Evolutionary conservation across 2,797 vertebrate species (phyloP).

Genomic region (Crax fasciolata): DNA sequence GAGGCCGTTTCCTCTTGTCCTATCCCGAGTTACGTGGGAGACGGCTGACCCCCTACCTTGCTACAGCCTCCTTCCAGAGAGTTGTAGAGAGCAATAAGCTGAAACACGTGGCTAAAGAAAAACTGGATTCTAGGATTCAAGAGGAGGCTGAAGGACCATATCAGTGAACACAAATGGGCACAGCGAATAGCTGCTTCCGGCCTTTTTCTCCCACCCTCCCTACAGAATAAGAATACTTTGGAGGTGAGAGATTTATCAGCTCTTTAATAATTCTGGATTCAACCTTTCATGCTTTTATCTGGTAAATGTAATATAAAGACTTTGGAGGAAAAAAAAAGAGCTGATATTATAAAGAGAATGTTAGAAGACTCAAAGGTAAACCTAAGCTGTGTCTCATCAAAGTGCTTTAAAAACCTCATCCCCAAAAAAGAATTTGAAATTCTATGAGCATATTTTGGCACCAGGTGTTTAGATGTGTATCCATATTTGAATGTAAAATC

Average conservation of each 20-base stretch:
- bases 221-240: accelerated
- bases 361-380: conserved; percentile 29
- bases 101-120: neutral
- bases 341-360: conserved; percentile 18
- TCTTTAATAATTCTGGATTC: neutral
- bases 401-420: neutral
- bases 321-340: conserved; percentile 15
- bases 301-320: conserved; percentile 7
- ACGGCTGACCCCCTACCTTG: too few relatives aligned
- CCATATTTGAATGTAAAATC: conserved; percentile 50
- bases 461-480: conserved; percentile 38
- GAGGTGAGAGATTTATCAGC: neutral
- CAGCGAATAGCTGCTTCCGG: neutral
- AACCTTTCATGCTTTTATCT: conserved; percentile 30
- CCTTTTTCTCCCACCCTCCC: neutral
- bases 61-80: too few relatives aligned
- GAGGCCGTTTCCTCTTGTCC: too few relatives aligned
- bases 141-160: neutral
- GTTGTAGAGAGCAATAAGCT: too few relatives aligned
- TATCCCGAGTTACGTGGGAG: too few relatives aligned
- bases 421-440: neutral
- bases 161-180: accelerated
- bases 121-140: neutral
- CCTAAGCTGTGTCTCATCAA: neutral
- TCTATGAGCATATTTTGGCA: conserved; percentile 17